Conservation (phyloP, 2,888 invertebrate genomes). For the Unio delphinus region DNA sequence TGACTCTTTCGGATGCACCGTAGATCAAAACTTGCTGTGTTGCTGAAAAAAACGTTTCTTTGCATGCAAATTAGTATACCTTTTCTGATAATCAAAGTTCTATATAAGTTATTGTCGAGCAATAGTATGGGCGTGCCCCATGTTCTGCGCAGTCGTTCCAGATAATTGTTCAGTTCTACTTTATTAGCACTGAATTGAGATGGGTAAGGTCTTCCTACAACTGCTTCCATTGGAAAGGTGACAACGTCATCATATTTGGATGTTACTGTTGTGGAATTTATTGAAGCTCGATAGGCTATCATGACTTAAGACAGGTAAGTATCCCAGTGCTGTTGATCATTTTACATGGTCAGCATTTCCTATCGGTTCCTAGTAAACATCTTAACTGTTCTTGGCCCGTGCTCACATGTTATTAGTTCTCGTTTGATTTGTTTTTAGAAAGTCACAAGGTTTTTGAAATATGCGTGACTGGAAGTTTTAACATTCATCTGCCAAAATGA, state of each 20-base stretch:
- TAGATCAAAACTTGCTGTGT: conserved; percentile 24
- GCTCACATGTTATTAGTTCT: conserved; percentile 20
- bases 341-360: conserved; percentile 35
- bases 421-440: conserved; percentile 22
- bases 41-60: conserved; percentile 6
- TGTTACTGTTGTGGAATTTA: too few relatives aligned
- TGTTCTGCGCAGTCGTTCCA: background rate
- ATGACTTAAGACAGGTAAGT: conserved; percentile 9
- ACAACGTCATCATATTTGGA: too few relatives aligned
- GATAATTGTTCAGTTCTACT: too few relatives aligned
- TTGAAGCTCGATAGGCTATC: conserved; percentile 40
- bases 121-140: background rate
- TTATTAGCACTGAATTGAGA: too few relatives aligned
- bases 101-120: too few relatives aligned
- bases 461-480: conserved; percentile 1
- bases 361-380: conserved; percentile 42
- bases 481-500: conserved; percentile 5
- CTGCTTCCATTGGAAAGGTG: too few relatives aligned
- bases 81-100: conserved; percentile 8
- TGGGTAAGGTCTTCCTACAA: background rate
- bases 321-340: conserved; percentile 23
- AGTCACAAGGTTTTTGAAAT: conserved; percentile 18
- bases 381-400: conserved; percentile 42
- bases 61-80: conserved; percentile 27
- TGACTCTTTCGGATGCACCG: conserved; percentile 12